phyloP scores from a whole-genome alignment of 2,888 invertebrate species.

The Arge pagana region DNA sequence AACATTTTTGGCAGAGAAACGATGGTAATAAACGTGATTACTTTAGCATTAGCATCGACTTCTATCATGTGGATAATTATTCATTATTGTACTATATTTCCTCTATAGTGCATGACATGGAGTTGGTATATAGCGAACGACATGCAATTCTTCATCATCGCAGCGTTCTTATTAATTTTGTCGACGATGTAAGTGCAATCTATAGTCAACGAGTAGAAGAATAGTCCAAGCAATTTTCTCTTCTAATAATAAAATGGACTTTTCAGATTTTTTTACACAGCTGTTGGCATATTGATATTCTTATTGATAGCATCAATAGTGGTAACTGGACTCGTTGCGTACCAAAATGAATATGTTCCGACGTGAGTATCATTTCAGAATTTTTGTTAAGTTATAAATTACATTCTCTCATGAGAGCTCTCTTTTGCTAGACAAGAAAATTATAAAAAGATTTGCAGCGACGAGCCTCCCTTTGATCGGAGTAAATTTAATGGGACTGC shows the following conservation, averaged over 20 bases:
- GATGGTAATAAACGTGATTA: conserved; percentile 45
- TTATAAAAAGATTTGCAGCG: no score
- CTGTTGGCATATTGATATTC: conserved; percentile 41
- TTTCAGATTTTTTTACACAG: conserved; percentile 54
- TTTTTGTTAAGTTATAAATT: no score
- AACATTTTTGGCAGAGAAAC: conserved; percentile 57
- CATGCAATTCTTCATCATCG: conserved; percentile 59
- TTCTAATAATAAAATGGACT: conserved; percentile 4
- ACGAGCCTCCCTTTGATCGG: no score
- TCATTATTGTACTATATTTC: conserved; percentile 10
- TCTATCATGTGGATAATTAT: neutral
- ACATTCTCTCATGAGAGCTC: no score
- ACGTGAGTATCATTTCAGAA: conserved; percentile 61
- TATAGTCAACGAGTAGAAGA: no score
- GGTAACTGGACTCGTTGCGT: conserved; percentile 53
- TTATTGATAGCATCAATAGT: conserved; percentile 49
- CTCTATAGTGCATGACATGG: conserved; percentile 59
- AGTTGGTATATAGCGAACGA: conserved; percentile 61
- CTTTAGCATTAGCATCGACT: neutral
- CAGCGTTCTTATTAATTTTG: conserved; percentile 53
- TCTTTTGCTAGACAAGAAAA: no score
- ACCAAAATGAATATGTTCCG: conserved; percentile 53
- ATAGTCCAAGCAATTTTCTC: neutral
- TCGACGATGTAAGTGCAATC: conserved; percentile 55
- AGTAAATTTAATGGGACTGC: no score